Evolutionary conservation across 2,888 invertebrate species (phyloP).

Genomic region (Julus scanicus): DNA sequence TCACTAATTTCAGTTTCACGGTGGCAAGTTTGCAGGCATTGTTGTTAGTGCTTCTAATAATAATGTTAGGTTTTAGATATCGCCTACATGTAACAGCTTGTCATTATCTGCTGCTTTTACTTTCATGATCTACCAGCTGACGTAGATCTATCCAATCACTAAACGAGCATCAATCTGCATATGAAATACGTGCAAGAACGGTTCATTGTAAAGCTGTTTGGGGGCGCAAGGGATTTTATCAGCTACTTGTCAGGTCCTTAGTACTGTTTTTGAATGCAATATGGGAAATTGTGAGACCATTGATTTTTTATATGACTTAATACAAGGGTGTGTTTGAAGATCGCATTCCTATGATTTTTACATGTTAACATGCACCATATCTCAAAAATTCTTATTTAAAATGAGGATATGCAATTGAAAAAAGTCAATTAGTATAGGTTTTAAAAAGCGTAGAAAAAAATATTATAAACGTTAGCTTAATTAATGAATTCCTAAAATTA

Average conservation of each 20-base stretch:
- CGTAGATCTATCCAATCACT: conserved; percentile 31
- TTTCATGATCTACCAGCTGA: conserved; percentile 27
- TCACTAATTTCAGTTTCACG: conserved; percentile 10
- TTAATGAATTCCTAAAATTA: background rate
- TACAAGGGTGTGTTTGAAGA: no score
- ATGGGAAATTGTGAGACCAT: no score
- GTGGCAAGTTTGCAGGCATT: background rate
- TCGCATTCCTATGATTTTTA: no score
- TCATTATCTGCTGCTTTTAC: conserved; percentile 28
- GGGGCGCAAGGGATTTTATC: background rate
- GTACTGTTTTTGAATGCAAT: no score
- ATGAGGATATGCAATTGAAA: background rate
- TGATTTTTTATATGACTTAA: no score
- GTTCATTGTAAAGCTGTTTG: background rate
- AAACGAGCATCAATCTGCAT: conserved; percentile 8
- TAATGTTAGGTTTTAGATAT: background rate
- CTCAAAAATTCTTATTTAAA: no score
- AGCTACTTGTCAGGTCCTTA: background rate
- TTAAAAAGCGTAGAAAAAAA: background rate
- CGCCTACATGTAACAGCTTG: conserved; percentile 37
- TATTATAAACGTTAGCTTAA: background rate
- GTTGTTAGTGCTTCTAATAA: background rate
- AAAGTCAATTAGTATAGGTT: background rate
- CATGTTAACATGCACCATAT: no score
- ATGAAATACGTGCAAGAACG: conserved; percentile 29